Evolutionary conservation across 2,113 vertebrate species (phyloP).

Genomic region (Menura novaehollandiae): DNA sequence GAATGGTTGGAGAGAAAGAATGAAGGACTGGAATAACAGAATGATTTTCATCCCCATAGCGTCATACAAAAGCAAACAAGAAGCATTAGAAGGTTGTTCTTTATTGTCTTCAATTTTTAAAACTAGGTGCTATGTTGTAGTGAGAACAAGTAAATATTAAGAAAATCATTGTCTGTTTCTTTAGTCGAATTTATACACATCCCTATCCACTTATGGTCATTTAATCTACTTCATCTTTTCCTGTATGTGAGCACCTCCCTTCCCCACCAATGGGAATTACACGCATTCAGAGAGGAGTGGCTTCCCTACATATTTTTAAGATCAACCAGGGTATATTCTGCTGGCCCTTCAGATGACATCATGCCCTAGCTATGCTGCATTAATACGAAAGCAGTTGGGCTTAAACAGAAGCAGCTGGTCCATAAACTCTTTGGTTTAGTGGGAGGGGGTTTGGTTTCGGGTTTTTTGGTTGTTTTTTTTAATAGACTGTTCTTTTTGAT

Average conservation of each 20-base stretch:
- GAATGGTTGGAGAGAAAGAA: constrained; percentile 29
- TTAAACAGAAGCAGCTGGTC: constrained; percentile 69
- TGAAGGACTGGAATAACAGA: constrained; percentile 50
- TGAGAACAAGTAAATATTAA: constrained; percentile 8
- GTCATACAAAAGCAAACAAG: constrained; percentile 53
- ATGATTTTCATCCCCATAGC: constrained; percentile 42
- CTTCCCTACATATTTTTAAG: constrained; percentile 14
- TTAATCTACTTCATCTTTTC: neutral
- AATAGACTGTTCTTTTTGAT: neutral
- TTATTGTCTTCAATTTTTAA: constrained; percentile 39
- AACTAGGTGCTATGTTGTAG: neutral
- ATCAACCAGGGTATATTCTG: constrained; percentile 20
- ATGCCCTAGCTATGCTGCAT: constrained; percentile 29
- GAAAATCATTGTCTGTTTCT: neutral
- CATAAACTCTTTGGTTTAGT: neutral
- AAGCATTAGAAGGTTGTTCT: constrained; percentile 36
- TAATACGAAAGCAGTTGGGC: constrained; percentile 41
- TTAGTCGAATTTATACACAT: neutral
- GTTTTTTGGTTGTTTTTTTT: neutral
- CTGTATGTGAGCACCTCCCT: neutral
- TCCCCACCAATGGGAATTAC: neutral
- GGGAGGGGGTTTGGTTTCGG: neutral
- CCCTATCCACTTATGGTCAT: neutral
- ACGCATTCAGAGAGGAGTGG: neutral
- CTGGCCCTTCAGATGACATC: constrained; percentile 42